Percentiles rank a stretch among this genome's conserved stretches.
Conservation (phyloP, 2,888 invertebrate species). For the Drosophila glabriapex region DNA sequence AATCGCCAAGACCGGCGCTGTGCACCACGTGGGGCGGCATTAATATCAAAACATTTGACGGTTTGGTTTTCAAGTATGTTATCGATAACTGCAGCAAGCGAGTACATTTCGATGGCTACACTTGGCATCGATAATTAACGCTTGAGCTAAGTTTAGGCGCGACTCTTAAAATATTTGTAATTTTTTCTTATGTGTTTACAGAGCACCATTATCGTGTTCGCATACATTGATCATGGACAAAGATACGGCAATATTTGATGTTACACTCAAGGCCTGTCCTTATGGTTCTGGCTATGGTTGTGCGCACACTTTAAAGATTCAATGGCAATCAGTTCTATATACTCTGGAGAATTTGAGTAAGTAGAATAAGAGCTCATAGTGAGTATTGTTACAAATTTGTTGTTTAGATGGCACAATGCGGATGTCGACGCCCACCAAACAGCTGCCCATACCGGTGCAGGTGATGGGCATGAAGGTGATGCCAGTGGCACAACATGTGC, state of each 20-base stretch:
- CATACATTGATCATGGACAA: constrained; percentile 91
- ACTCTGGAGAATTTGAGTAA: constrained; percentile 86
- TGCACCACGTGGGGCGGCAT: constrained; percentile 93
- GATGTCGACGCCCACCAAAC: constrained; percentile 86
- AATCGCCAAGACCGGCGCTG: constrained; percentile 88
- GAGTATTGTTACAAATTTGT: not conserved
- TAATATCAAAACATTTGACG: constrained; percentile 95
- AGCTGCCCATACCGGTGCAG: constrained; percentile 90
- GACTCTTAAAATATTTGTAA: not conserved
- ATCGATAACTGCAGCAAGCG: not conserved
- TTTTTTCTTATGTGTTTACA: constrained; percentile 81
- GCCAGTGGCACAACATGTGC: constrained; percentile 89
- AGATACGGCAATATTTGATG: constrained; percentile 89
- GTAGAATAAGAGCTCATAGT: constrained; percentile 26
- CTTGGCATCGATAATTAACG: not conserved
- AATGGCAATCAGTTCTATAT: constrained; percentile 90
- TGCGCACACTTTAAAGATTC: constrained; percentile 85
- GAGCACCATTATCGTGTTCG: constrained; percentile 91
- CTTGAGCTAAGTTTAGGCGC: not conserved
- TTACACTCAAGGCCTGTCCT: constrained; percentile 88
- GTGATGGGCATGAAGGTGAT: constrained; percentile 91
- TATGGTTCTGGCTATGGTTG: constrained; percentile 87
- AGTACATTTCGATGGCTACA: constrained; percentile 4
- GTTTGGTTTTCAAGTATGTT: constrained; percentile 89
- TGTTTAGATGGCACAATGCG: constrained; percentile 87